These are phyloP conservation scores for Smutsia gigantea DNA, from an alignment of 2,797 vertebrate genomes.

Conservation along the genomic window DNA sequence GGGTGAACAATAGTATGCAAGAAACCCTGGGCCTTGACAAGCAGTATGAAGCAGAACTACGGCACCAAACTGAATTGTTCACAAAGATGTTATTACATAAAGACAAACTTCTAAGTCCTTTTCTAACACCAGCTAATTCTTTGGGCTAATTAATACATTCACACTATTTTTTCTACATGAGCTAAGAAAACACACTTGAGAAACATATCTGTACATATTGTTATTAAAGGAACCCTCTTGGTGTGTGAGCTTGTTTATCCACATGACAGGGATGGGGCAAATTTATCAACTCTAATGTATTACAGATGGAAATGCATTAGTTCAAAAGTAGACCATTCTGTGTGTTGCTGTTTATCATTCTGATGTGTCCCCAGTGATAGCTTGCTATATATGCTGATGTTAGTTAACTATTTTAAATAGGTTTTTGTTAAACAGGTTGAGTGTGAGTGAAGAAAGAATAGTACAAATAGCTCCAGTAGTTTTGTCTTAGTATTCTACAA, in stretches of 20 bases:
- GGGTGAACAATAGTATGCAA: background rate
- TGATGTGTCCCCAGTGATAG: background rate
- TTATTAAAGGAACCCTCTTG: background rate
- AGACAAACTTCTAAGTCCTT: background rate
- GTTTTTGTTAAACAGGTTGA: background rate
- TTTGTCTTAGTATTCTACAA: background rate
- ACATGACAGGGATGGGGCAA: background rate
- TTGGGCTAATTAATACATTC: background rate
- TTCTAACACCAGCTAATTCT: background rate
- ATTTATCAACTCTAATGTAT: background rate
- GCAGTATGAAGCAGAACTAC: background rate
- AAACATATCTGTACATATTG: background rate
- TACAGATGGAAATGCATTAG: background rate
- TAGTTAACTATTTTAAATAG: background rate
- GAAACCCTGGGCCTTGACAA: background rate
- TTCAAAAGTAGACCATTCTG: background rate
- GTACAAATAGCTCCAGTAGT: background rate
- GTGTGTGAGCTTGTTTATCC: background rate
- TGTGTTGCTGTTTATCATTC: background rate
- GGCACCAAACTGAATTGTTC: background rate
- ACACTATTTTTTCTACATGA: background rate
- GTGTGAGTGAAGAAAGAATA: background rate
- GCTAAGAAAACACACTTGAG: background rate
- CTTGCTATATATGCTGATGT: background rate
- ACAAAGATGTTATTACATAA: background rate